Conservation (phyloP, 2,113 vertebrate genomes). For the Pungitius pungitius region DNA sequence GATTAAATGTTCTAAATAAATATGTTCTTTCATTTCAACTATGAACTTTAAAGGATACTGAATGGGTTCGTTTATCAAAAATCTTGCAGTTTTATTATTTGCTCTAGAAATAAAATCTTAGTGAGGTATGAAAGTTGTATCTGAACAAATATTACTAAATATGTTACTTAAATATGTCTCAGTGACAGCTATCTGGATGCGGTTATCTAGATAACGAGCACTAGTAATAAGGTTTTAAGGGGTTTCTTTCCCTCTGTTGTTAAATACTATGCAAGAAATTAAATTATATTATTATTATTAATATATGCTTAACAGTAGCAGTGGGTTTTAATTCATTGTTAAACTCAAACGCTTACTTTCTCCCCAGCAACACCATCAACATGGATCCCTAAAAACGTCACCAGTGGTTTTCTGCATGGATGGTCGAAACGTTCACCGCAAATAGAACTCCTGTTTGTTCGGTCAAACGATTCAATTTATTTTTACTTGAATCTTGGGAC, state of each 20-base stretch:
- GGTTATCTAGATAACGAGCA: background rate
- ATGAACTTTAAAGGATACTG: background rate
- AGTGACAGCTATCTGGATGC: background rate
- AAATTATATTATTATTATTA: too few species aligned
- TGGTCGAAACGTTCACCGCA: background rate
- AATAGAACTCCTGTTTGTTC: background rate
- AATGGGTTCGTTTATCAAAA: background rate
- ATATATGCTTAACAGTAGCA: background rate
- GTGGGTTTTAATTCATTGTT: background rate
- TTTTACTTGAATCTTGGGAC: background rate
- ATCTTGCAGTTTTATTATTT: background rate
- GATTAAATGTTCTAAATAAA: constrained; percentile 13
- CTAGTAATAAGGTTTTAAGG: background rate
- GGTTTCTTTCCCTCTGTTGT: background rate
- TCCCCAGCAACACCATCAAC: background rate
- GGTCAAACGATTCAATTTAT: background rate
- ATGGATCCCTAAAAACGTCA: background rate
- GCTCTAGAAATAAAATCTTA: background rate
- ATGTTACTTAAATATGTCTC: background rate
- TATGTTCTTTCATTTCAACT: background rate
- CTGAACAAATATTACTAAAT: background rate
- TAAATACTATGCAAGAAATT: background rate
- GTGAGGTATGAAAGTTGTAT: background rate
- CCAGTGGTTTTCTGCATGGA: background rate
- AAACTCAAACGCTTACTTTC: background rate